Evolutionary conservation across 2,797 vertebrate species (phyloP).

Genomic region (Alauda arvensis): DNA sequence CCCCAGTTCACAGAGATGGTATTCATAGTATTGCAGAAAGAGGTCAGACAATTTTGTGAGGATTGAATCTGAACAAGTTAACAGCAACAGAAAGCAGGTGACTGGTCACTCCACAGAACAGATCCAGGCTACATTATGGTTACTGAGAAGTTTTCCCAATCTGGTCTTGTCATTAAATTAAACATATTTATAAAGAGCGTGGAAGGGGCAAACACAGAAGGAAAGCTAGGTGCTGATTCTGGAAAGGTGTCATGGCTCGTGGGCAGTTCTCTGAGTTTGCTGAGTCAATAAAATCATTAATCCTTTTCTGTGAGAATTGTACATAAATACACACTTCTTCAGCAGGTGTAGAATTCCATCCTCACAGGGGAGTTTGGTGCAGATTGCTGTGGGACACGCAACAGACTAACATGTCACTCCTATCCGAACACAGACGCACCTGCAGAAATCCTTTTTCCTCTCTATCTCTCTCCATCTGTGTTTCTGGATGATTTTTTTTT

Average conservation of each 20-base stretch:
- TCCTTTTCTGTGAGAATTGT: neutral
- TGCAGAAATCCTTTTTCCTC: neutral
- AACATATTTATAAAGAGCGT: accelerated
- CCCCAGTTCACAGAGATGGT: neutral
- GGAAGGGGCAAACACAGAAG: neutral
- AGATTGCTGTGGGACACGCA: neutral
- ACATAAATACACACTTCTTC: neutral
- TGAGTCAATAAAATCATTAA: constrained; percentile 1
- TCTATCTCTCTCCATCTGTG: neutral
- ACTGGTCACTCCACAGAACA: neutral
- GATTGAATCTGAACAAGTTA: neutral
- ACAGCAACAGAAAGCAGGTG: neutral
- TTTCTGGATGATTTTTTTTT: neutral
- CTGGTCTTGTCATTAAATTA: neutral
- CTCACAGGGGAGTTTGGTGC: neutral
- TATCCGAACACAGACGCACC: neutral
- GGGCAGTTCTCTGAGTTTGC: neutral
- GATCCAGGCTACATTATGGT: neutral
- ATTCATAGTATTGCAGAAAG: neutral
- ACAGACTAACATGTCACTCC: neutral
- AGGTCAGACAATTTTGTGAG: neutral
- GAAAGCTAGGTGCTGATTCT: neutral
- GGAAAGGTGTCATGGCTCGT: neutral
- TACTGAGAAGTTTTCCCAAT: neutral
- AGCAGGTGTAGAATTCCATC: neutral